phyloP scores from a whole-genome alignment of 2,888 invertebrate genomes.

The Lepidonotus clava region DNA sequence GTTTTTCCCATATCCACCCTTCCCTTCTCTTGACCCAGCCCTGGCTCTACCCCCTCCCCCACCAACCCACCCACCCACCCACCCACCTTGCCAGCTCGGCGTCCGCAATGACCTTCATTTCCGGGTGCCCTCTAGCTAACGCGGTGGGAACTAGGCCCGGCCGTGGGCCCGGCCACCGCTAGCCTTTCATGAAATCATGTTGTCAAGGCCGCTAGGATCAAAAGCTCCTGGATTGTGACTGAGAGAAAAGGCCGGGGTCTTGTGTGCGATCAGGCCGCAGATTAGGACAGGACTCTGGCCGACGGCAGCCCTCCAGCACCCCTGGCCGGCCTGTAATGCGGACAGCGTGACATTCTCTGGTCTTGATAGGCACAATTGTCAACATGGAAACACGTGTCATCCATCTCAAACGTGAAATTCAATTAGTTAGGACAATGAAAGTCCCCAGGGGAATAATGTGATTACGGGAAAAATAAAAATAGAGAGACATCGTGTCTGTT shows the following conservation, averaged over 20 bases:
- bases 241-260: neutral
- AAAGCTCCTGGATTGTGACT: neutral
- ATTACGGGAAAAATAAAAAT: neutral
- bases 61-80: neutral
- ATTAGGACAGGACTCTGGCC: neutral
- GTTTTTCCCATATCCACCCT: neutral
- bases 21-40: neutral
- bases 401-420: slow-evolving; percentile 32
- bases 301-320: too few relatives aligned
- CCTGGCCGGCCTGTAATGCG: neutral
- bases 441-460: neutral
- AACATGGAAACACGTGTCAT: slow-evolving; percentile 8
- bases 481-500: neutral
- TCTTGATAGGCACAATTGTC: neutral
- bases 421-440: slow-evolving; percentile 28
- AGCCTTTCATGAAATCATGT: slow-evolving; percentile 15
- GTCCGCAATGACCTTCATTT: slow-evolving; percentile 40
- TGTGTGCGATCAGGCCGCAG: neutral
- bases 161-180: neutral
- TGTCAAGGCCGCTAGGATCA: neutral
- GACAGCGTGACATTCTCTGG: neutral
- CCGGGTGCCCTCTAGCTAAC: slow-evolving; percentile 9
- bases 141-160: neutral
- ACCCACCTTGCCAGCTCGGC: neutral
- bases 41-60: too few relatives aligned